Evolutionary conservation across 2,797 vertebrate species (phyloP), one percentile per base, ranked within the genome.

Genomic region (Etheostoma nigrum): DNA sequence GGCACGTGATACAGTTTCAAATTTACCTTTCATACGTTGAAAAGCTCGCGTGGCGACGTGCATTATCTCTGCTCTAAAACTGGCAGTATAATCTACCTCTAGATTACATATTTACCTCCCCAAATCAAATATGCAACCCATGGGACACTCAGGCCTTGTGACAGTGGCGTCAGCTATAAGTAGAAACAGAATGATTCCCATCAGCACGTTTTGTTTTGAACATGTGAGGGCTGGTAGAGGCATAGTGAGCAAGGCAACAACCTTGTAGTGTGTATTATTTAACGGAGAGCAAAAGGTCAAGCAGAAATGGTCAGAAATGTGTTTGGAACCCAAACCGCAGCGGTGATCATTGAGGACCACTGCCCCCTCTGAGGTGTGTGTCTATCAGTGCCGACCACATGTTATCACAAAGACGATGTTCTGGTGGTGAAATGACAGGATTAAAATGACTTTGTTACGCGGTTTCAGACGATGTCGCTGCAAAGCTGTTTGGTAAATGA

Each of bases 211-310:
- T 21, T 21, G 13, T 53, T 52, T 10, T 3, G 25, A 45, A 1
- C 25, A 19, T 19, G 47, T 14, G 51, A 19, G 54, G 21, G 55
- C 7, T 48, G 18, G 25, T 30, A 27, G 13, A 40, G 27, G 36
- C 33, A 57, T 2, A n/a, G 8, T 23, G 44, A 60, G 30, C 12
- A 11, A 40, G 36, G 36, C n/a, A 18, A 21, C 42, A 49, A 49
- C 30, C 42, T 60, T 15, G 16, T 7, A 7, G 13, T 30, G 40
- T 45, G 60, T 6, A 0, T 19, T 2, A 21, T 57, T 72, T 16
- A 53, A 52, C n/a, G 4, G 48, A 57, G 55, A 72, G 45, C 49
- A 76, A 65, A 65, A 71, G 70, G 67, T 81, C 66, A 55, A 48
- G 30, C 72, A 64, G 64, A 69, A 61, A 45, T 40, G 21, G 47